Base-by-base conservation (phyloP, 2,113 vertebrate species). In the Morone saxatilis region DNA sequence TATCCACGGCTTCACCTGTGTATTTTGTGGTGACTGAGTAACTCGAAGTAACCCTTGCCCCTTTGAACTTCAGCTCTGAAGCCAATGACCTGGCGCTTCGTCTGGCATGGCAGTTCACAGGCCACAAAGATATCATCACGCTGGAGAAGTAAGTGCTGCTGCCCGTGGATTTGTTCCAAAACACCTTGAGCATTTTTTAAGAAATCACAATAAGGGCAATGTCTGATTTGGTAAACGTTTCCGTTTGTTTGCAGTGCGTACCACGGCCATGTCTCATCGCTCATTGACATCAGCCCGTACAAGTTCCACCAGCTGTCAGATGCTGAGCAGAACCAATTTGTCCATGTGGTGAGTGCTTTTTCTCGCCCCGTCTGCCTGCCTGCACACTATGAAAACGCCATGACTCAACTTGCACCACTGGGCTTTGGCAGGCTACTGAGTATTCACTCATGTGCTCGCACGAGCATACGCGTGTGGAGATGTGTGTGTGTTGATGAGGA, bases 241-340 rank as follows among this genome's bases (percentile, higher is more conserved):
- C 54, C 47, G n/a, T 85, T 59, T 94, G 79, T 81, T 93, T 86
- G 57, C 93, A 99, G 98, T 89, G 98, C 98, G 80, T 99, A 99
- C 90, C 98, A 99, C 73, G 98, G 98, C 68, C 98, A 99, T 66
- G 84, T 99, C 66, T 96, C 98, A 4, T 99, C 98, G 41, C 95
- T 99, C 93, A 99, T 99, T 84, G 97, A 99, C 91, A 98, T 99
- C 94, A 99, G 98, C 85, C 98, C 98, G 0, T 99, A 99, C 86
- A 99, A 99, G 96, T 98, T 98, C 94, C 95, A 96, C 90, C 96
- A 95, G 87, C 93, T 96, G 92, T 95, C 95, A 66, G 94, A 95
- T 75, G 91, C 90, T 61, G 93, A 93, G 92, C 95, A 94, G 85
- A 98, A 96, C 77, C 97, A 95, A 76, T 97, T 92, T 93, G 97